Base-by-base conservation (phyloP, 64 coral and sea anemone genomes). In the Pocillopora verrucosa region DNA sequence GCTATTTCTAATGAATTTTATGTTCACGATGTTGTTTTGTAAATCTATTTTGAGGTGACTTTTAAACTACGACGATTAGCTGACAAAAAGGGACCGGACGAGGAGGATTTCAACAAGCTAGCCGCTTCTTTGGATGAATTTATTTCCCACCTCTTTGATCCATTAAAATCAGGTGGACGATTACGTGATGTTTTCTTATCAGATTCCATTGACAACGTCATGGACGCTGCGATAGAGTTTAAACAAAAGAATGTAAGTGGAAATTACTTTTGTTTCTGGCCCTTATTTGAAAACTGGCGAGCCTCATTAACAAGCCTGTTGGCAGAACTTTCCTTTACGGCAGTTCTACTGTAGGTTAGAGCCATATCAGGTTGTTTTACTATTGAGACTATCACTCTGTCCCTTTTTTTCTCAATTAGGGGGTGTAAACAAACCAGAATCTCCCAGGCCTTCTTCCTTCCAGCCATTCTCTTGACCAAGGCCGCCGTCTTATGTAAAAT, bases 191-290 rank as follows among this genome's bases (percentile, higher is more conserved):
- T 70, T 70, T 70, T 79, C 12, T 60, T 79, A 22, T 30, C 30
- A 34, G 10, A 56, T 59, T 56, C 77, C 3, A 79, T 79, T 60
- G 57, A 60, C 59, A 13, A 79, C 57, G 77, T 79, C 57, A 59
- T 79, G 56, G 77, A 79, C 22, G 77, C 77, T 79, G 77, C 77
- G 7, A 79, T 79, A 59, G 77, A 79, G 20, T 79, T 79, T 20
- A 20, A 79, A 24, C 77, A 79, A 60, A 79, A 60, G 38, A 79
- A 79, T 19, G 77, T 79, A 60, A 60, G 77, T 79, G 5, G 41
- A 51, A 51, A 51, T 51, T 51, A 51, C 41, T 4, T 30, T 30
- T 30, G 30, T 30, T 30, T 30, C 30, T 30, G 30, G 30, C 30
- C 30, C 30, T 30, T 0, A 30, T 30, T 30, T 30, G 30, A 30